Conservation (phyloP, 1,140 invertebrate species). For the Himalopsyche phryganea region DNA sequence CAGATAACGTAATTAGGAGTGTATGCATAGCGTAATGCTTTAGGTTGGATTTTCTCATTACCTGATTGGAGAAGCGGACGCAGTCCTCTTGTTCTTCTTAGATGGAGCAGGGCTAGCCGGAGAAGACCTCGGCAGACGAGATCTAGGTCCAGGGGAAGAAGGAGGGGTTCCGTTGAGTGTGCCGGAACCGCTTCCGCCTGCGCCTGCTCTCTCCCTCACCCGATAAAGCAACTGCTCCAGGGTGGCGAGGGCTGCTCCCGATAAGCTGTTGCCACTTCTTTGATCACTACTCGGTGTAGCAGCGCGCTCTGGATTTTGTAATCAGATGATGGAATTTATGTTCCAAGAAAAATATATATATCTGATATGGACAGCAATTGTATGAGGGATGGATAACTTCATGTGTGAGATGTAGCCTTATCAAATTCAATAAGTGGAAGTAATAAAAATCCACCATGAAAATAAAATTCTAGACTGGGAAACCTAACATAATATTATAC, state of each 20-base stretch:
- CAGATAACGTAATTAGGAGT: no score
- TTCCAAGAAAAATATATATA: no score
- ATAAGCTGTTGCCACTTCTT: slow-evolving; percentile 21
- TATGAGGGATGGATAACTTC: no score
- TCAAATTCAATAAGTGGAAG: no score
- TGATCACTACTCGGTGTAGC: slow-evolving; percentile 28
- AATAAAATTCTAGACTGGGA: no score
- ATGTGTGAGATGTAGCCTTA: no score
- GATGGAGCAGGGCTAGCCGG: slow-evolving; percentile 68
- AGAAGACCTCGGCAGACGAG: slow-evolving; percentile 65
- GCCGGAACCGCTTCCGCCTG: slow-evolving; percentile 26
- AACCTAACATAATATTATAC: no score
- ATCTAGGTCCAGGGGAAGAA: slow-evolving; percentile 51
- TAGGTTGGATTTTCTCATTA: no score
- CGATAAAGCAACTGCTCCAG: slow-evolving; percentile 55
- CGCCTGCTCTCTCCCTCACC: slow-evolving; percentile 42
- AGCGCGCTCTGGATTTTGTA: slow-evolving; percentile 29
- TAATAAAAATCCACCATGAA: no score
- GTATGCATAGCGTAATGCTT: no score
- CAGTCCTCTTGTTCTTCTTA: slow-evolving; percentile 69
- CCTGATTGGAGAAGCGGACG: slow-evolving; percentile 75
- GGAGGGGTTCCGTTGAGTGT: slow-evolving; percentile 43
- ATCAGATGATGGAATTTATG: no score
- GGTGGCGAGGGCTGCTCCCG: slow-evolving; percentile 48
- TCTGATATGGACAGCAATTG: no score